A percentile compares a stretch with the other conserved stretches of the same genome.
These are phyloP conservation scores for Pseudolaguvia tuberculata DNA, from an alignment of 2,113 vertebrate genomes.

Conservation along the genomic window DNA sequence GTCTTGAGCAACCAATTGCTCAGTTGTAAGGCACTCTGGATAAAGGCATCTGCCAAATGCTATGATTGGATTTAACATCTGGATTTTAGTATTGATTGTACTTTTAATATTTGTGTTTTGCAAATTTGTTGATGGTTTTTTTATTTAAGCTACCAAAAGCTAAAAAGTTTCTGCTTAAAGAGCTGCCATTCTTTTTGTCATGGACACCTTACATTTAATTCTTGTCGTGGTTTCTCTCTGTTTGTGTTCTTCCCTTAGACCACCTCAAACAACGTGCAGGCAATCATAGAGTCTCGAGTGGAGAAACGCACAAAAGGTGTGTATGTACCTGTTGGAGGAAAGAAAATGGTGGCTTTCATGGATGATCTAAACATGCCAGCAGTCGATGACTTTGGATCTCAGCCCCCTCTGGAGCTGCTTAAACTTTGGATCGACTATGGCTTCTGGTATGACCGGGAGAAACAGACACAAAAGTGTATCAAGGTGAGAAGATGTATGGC, in stretches of 20 bases:
- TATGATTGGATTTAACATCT: too few relatives aligned
- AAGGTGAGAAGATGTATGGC: conserved; percentile 65
- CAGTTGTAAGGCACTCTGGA: too few relatives aligned
- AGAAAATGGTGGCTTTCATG: conserved; percentile 78
- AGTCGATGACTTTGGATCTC: conserved; percentile 78
- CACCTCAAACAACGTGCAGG: conserved; percentile 78
- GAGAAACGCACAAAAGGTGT: conserved; percentile 82
- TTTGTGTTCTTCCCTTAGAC: conserved; percentile 64
- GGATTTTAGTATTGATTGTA: too few relatives aligned
- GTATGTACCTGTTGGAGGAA: conserved; percentile 78
- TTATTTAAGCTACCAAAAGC: too few relatives aligned
- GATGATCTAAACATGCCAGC: conserved; percentile 89
- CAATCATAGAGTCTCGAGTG: conserved; percentile 77
- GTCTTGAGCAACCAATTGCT: too few relatives aligned
- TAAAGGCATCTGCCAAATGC: too few relatives aligned
- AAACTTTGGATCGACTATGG: conserved; percentile 84
- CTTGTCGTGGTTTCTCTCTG: conserved; percentile 5
- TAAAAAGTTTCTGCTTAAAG: too few relatives aligned
- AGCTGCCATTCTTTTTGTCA: not conserved
- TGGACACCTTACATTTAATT: conserved; percentile 26
- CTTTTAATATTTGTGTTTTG: too few relatives aligned
- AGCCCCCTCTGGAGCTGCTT: conserved; percentile 82
- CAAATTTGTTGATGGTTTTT: too few relatives aligned
- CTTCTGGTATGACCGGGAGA: conserved; percentile 83
- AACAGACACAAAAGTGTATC: conserved; percentile 75